Base-by-base conservation (phyloP, 1,140 invertebrate genomes). In the Meloidogyne floridensis region DNA sequence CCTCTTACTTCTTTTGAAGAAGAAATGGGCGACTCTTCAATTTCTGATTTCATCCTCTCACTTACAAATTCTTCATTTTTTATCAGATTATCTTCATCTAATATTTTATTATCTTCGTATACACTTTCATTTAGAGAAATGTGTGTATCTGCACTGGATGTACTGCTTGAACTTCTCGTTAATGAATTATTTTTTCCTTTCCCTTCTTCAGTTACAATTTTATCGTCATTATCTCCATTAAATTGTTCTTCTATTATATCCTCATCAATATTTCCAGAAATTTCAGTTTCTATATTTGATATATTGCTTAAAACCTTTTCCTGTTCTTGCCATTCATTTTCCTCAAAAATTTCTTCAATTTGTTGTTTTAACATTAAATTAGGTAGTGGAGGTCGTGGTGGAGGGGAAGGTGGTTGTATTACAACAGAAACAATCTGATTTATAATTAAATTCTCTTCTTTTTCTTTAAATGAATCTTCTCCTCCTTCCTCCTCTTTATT, bases 161-260 rank as follows among this genome's bases (percentile, higher is more conserved):
- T 65, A 18, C 59, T 65, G 59, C 59, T 65, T 65, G 59, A 65
- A 65, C 59, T 65, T 65, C n/a, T 65, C n/a, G 15, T 65, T 65
- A 65, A 65, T 65, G 6, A 4, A 47, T 47, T 47, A 6, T 47
- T 47, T 6, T 4, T 47, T 47, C 7, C n/a, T n/a, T 65, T 65
- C 15, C 7, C n/a, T 65, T n/a, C 15, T n/a, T n/a, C 15, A 6
- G n/a, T 65, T n/a, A 7, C 10, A n/a, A 7, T 65, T 6, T 59
- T 59, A 59, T 6, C 10, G n/a, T 65, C n/a, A n/a, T 65, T n/a
- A n/a, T 2, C 0, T 32, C 1, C 32, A 32, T 32, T 32, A n/a
- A 18, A n/a, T n/a, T 18, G 15, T n/a, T 65, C 56, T 59, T 59
- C 59, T 65, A n/a, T 65, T 65, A 47, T 47, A 47, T 47, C 7